A percentile compares a stretch with the other conserved stretches of the same genome.
phyloP scores from a whole-genome alignment of 2,797 vertebrate species.

The Betta splendens region DNA sequence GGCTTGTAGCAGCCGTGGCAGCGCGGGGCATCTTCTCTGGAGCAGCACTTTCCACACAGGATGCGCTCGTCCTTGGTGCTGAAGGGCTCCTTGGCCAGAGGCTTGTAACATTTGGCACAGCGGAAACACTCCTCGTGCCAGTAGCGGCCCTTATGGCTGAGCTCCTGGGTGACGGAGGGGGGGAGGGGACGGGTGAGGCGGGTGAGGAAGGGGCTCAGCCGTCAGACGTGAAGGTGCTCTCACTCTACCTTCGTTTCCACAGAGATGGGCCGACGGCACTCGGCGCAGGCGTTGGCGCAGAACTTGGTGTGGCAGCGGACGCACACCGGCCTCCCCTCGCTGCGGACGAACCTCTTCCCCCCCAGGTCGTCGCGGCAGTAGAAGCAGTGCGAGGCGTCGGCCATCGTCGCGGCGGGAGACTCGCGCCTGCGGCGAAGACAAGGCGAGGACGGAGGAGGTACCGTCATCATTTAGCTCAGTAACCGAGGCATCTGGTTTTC shows the following conservation, averaged over 20 bases:
- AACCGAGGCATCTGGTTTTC: too few relatives aligned
- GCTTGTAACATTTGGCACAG: conserved; percentile 91
- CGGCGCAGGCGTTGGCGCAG: conserved; percentile 91
- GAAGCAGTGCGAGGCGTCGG: conserved; percentile 89
- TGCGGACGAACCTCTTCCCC: conserved; percentile 92
- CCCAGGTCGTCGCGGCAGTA: conserved; percentile 91
- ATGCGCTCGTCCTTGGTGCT: conserved; percentile 92
- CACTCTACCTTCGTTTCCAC: conserved; percentile 93
- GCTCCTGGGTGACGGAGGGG: conserved; percentile 84
- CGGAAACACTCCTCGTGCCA: conserved; percentile 96
- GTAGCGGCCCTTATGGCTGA: conserved; percentile 92
- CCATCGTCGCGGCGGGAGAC: conserved; percentile 80
- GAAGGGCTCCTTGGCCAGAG: conserved; percentile 94
- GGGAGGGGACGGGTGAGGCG: neutral
- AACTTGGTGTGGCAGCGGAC: conserved; percentile 95
- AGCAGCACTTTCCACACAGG: conserved; percentile 91
- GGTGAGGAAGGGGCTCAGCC: neutral
- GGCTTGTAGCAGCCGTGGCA: conserved; percentile 94
- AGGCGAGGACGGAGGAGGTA: neutral
- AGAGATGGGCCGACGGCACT: conserved; percentile 91
- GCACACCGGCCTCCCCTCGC: conserved; percentile 89
- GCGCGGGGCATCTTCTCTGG: conserved; percentile 85
- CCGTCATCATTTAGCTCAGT: too few relatives aligned
- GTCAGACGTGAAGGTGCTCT: neutral
- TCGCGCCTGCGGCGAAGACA: conserved; percentile 16